phyloP scores from a whole-genome alignment of 1,140 invertebrate species.

The Ylistrum balloti region DNA sequence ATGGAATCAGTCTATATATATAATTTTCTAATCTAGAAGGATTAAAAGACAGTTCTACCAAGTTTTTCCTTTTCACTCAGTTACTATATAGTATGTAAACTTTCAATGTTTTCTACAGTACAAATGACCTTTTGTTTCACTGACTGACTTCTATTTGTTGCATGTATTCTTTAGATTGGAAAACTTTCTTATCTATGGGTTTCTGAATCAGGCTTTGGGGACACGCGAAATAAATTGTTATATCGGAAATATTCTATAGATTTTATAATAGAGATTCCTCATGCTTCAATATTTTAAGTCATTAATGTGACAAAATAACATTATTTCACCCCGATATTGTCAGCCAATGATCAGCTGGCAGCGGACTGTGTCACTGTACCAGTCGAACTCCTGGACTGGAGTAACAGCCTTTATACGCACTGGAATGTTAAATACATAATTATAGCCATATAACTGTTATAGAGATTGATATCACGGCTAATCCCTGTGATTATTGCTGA shows the following conservation, averaged over 20 bases:
- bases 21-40: neutral
- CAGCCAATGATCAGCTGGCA: neutral
- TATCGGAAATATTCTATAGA: too few species aligned
- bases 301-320: neutral
- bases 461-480: neutral
- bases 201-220: too few species aligned
- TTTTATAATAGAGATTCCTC: too few species aligned
- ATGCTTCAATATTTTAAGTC: neutral
- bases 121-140: too few species aligned
- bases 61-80: neutral
- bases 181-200: too few species aligned
- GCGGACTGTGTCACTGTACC: neutral
- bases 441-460: conserved; percentile 4
- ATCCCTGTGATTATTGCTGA: neutral
- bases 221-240: too few species aligned
- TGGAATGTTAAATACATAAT: conserved; percentile 40
- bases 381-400: neutral
- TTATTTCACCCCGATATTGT: neutral
- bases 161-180: too few species aligned
- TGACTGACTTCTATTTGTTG: too few species aligned
- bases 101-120: neutral
- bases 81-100: neutral
- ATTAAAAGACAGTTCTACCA: neutral
- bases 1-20: conserved; percentile 1
- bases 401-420: neutral